Evolutionary conservation across 2,113 vertebrate genomes (phyloP).

Genomic region (Pseudopipra pipra): DNA sequence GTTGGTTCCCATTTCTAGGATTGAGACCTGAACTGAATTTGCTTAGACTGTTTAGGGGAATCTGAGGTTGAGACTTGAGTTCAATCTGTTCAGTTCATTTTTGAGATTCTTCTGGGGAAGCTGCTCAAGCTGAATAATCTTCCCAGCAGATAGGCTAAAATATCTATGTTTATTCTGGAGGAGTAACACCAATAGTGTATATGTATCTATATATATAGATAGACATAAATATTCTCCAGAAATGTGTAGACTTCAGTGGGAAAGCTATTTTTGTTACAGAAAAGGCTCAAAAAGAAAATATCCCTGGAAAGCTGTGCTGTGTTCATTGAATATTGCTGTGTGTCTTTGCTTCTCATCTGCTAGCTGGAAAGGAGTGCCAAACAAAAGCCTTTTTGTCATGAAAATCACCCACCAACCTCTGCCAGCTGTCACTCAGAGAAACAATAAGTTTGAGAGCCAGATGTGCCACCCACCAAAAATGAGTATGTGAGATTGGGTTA

Average conservation of each 20-base stretch:
- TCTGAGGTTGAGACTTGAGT: not conserved
- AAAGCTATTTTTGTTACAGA: constrained; percentile 54
- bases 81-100: not conserved
- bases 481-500: constrained; percentile 2
- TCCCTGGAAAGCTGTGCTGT: constrained; percentile 42
- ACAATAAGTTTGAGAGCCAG: constrained; percentile 63
- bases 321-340: constrained; percentile 35
- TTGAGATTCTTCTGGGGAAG: not conserved
- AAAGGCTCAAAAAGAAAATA: constrained; percentile 54
- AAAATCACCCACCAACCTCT: constrained; percentile 64
- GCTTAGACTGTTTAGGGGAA: not conserved
- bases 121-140: not conserved
- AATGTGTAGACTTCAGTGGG: constrained; percentile 18
- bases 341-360: constrained; percentile 61
- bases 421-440: constrained; percentile 65
- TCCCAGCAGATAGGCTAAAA: constrained; percentile 6
- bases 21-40: constrained; percentile 10
- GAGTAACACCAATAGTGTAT: not conserved
- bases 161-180: constrained; percentile 33
- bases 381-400: constrained; percentile 69
- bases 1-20: not conserved
- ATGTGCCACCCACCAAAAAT: constrained; percentile 53
- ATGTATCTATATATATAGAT: not conserved
- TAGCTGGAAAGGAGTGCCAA: constrained; percentile 24
- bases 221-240: constrained; percentile 10